Percentiles rank a stretch among this genome's conserved stretches.
These are phyloP conservation scores for Corythoichthys intestinalis DNA, from an alignment of 2,113 vertebrate genomes.

Conservation along the genomic window DNA sequence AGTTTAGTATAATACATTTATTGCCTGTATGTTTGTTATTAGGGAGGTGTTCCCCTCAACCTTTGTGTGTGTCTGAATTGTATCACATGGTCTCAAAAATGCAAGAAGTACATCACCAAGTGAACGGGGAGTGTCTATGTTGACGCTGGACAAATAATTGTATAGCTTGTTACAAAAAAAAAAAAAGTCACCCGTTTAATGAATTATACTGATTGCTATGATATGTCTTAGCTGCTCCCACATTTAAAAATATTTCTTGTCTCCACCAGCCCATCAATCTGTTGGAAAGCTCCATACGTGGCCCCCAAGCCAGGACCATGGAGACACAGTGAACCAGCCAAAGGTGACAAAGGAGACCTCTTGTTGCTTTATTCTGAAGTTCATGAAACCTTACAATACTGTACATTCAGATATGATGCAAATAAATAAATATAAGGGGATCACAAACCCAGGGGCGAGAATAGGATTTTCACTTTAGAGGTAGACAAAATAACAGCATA, in stretches of 20 bases:
- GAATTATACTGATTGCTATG: neutral
- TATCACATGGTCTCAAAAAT: neutral
- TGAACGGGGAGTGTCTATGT: conserved; percentile 27
- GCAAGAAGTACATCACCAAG: conserved; percentile 8
- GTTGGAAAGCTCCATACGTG: conserved; percentile 72
- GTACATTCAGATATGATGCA: neutral
- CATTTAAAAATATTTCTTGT: conserved; percentile 7
- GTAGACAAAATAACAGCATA: too few relatives aligned
- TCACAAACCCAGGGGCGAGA: neutral
- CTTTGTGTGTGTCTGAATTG: conserved; percentile 17
- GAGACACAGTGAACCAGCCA: conserved; percentile 19
- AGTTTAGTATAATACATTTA: neutral
- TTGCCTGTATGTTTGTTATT: neutral
- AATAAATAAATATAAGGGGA: neutral
- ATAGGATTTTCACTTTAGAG: neutral
- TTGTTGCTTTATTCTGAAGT: neutral
- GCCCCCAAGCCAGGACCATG: conserved; percentile 67
- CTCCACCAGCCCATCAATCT: conserved; percentile 67
- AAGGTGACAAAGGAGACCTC: conserved; percentile 49
- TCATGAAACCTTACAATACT: neutral
- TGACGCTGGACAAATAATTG: neutral
- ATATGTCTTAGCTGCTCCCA: conserved; percentile 1
- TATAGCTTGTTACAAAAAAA: neutral
- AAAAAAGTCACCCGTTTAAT: neutral
- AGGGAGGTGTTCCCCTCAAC: neutral